Evolutionary conservation across 2,888 invertebrate genomes (phyloP), one percentile per base, ranked within the genome.

Genomic region (Sarcophaga subvicina): DNA sequence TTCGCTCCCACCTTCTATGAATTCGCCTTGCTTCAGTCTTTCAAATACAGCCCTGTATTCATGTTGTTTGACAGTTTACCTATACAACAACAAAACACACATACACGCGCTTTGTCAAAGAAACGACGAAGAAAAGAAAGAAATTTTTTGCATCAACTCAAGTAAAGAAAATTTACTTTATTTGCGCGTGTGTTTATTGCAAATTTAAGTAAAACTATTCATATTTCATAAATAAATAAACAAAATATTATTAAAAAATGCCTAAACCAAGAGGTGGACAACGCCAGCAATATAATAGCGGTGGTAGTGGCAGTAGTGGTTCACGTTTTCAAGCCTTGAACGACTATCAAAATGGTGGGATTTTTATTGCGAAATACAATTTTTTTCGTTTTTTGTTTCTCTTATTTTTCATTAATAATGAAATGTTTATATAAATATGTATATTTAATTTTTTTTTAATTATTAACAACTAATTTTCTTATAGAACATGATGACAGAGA

Each of bases 311-410:
- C n/a, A 87, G 90, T 8, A 89, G 90, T 67, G 91, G 93, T 62
- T 91, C 91, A 20, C 91, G 93, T 82, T 92, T 91, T 70, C 89
- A 91, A 10, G 81, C 91, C 3, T 83, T 92, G 0, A 92, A 90
- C 78, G 90, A 90, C 25, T 91, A 89, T 73, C 89, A 89, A 66
- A 91, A 90, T 88, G 92, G 93, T 93, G 88, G 86, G 90, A 73
- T 54, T 64, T 25, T 54, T 54, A 54, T 88, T 80, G 82, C 70
- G 75, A 86, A 88, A 37, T 37, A 2, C 86, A 80, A 49, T 64
- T 12, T 66, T 47, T 62, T 59, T 14, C 54, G 4, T 12, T 59
- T 20, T 66, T 17, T 14, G 4, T 54, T 54, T 37, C 37, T 37
- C 37, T 37, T 37, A 37, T 37, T 37, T 8, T 8, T 37, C 37